Base-by-base conservation (phyloP, 2,888 invertebrate species). In the Cryptus viduatorius region DNA sequence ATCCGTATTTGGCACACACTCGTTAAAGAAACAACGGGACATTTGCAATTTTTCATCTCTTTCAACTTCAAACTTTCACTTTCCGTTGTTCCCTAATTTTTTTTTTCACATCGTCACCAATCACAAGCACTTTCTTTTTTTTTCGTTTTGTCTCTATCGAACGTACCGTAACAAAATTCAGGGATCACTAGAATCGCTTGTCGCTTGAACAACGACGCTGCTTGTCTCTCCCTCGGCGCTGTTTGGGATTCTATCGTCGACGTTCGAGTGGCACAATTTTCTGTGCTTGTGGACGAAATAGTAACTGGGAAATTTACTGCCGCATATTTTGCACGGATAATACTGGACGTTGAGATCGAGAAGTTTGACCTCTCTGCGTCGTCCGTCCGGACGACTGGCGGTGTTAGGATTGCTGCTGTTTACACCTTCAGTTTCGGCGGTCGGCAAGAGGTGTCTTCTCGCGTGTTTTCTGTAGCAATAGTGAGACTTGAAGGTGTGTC, bases 261-360 rank as follows among this genome's bases (percentile, higher is more conserved):
- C 85, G 37, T 96, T 96, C 0, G 96, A 96, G 92, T 98, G 98
- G 91, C 98, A 98, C 90, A 97, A 94, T 94, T 98, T 98, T 75
- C 98, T 95, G 92, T 98, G 98, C 92, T 98, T 98, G 93, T 98
- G 98, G 31, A 98, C 98, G 94, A 98, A 98, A 94, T 98, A 98
- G 93, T 98, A 98, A 87, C 98, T 98, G 1, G 98, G 98, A 93
- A 98, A 98, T 93, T 98, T 98, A 89, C 96, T 97, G 24, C 98
- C 98, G 94, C 98, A 98, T 0, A 97, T 98, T 94, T 98, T 98
- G 94, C 98, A 98, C 0, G 98, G 98, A 94, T 98, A 98, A 94
- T 98, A 98, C 93, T 98, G 98, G 0, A 98, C 96, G 90, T 98
- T 96, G 93, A 97, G 95, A 89, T 97, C 97, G 71, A 96, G 92